phyloP scores from a whole-genome alignment of 23 tunicate species.

The Botrylloides violaceus region DNA sequence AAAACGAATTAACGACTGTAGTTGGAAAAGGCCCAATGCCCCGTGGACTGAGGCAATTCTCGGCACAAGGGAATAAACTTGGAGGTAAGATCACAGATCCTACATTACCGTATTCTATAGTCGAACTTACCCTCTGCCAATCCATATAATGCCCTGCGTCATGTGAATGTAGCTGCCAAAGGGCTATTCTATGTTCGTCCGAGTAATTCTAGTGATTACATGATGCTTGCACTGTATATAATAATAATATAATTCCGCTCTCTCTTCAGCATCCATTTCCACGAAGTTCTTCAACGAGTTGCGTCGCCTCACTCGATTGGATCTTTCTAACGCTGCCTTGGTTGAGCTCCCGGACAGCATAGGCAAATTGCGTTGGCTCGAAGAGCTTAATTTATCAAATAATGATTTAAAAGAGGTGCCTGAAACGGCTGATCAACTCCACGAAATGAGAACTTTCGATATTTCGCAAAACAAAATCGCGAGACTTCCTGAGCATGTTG shows the following conservation, averaged over 20 bases:
- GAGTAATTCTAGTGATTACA: too few species aligned
- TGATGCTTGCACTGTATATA: too few species aligned
- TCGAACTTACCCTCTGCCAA: too few species aligned
- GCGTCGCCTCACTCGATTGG: slow-evolving; percentile 45
- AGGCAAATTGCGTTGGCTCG: slow-evolving; percentile 51
- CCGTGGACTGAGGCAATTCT: slow-evolving; percentile 45
- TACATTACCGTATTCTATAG: too few species aligned
- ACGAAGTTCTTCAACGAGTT: slow-evolving; percentile 56
- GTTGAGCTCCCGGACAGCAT: slow-evolving; percentile 66
- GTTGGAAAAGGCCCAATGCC: slow-evolving; percentile 62
- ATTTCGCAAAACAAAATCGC: slow-evolving; percentile 53
- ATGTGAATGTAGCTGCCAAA: too few species aligned
- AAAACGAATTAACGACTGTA: slow-evolving; percentile 38
- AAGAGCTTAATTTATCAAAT: slow-evolving; percentile 45
- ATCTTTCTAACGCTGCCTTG: slow-evolving; percentile 54
- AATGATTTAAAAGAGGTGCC: slow-evolving; percentile 55
- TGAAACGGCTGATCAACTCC: slow-evolving; percentile 34
- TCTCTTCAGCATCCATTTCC: slow-evolving; percentile 41
- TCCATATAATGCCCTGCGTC: too few species aligned
- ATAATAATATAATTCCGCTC: not conserved
- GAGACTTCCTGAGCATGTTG: slow-evolving; percentile 38
- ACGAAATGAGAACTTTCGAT: slow-evolving; percentile 39
- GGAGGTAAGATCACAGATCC: too few species aligned
- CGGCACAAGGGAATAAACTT: slow-evolving; percentile 65
- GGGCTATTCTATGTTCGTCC: too few species aligned